Evolutionary conservation across 2,113 vertebrate genomes (phyloP), one percentile per base, ranked within the genome.

Genomic region (Paratilapia polleni): DNA sequence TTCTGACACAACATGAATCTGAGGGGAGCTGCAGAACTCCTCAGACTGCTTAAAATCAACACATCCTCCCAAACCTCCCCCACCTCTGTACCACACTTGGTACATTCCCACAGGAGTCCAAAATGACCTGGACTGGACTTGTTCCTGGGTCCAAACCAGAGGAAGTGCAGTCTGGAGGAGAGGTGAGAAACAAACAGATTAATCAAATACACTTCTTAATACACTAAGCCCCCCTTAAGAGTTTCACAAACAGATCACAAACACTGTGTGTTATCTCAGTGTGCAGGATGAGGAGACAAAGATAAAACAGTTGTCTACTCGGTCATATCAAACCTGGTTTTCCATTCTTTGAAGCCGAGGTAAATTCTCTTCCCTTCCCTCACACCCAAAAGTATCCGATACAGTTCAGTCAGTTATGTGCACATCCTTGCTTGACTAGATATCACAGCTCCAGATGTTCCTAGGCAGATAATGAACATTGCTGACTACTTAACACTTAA

Each of bases 401-500:
- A 52, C 17, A 3, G 66, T 49, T 70, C 0, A 31, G 15, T 20
- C 66, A 1, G 38, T 66, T 10, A n/a, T 4, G 28, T 24, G 6
- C 19, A 5, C 0, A 0, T 31, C 10, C 3, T 70, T 13, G 6
- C 13, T 73, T 52, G 17, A 31, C 17, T 70, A 6, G 1, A 31
- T n/a, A 73, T 73, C 66, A 20, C 43, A 70, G 43, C 41, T 28
- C n/a, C 64, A 70, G 41, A 70, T 47, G 31, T 19, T 73, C 14
- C 26, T n/a, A 15, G 64, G 15, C 64, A 47, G 41, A 70, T 28
- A 43, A 24, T 24, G 22, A n/a, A 15, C 24, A 31, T 73, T 73
- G 26, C 47, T 31, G 6, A 73, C 43, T 1, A 3, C 26, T 11
- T 19, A 38, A 64, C 34, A 22, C 62, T 41, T 64, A 11, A 4